Evolutionary conservation across 2,888 invertebrate species (phyloP).

Genomic region (Kuschelorhynchus macadamiae): DNA sequence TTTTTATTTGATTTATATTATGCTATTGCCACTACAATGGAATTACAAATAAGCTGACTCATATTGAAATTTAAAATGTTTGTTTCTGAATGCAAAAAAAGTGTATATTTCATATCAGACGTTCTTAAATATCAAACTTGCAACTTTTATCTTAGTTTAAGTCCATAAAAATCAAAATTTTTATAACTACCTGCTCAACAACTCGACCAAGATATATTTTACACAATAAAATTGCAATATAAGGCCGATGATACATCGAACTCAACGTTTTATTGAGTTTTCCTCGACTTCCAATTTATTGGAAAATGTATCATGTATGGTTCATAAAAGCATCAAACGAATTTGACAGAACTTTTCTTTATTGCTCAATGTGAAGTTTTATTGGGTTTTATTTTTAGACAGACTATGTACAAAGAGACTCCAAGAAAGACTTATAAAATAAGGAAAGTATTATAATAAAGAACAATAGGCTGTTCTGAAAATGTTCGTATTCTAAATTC

Average conservation of each 20-base stretch:
- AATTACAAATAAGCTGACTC: no score
- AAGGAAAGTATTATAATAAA: not conserved
- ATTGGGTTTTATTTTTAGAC: conserved; percentile 34
- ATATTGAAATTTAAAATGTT: no score
- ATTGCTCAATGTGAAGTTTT: conserved; percentile 25
- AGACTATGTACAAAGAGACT: conserved; percentile 5
- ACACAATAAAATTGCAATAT: conserved; percentile 59
- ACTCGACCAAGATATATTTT: conserved; percentile 48
- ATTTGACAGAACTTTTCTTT: conserved; percentile 40
- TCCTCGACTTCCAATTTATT: conserved; percentile 57
- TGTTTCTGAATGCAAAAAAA: no score
- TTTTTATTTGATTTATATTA: no score
- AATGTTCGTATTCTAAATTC: no score
- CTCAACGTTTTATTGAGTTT: conserved; percentile 59
- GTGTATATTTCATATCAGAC: no score
- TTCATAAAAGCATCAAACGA: conserved; percentile 42
- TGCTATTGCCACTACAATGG: no score
- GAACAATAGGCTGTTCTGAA: no score
- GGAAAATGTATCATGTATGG: conserved; percentile 52
- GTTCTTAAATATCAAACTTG: no score
- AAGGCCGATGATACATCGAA: conserved; percentile 51
- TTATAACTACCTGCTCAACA: conserved; percentile 31
- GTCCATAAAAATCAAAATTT: conserved; percentile 22
- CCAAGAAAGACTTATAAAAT: not conserved
- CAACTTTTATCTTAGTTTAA: not conserved